These are phyloP conservation scores for Mallotus villosus DNA, from an alignment of 2,797 vertebrate species.

Conservation along the genomic window DNA sequence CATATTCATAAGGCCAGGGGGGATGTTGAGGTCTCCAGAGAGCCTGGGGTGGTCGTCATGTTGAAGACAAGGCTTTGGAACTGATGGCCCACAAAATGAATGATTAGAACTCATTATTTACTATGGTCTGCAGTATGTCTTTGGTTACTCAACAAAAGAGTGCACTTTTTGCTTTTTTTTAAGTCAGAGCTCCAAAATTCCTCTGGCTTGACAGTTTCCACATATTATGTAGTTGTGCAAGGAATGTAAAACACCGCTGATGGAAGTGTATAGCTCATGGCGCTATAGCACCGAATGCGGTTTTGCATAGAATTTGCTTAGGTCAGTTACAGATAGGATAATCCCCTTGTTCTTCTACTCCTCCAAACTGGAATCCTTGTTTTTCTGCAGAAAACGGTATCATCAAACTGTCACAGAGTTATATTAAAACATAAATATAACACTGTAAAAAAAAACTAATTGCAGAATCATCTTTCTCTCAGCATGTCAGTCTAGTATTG, in stretches of 20 bases:
- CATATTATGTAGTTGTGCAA: not conserved
- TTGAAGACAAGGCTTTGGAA: too few species aligned
- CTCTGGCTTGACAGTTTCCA: not conserved
- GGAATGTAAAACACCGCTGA: not conserved
- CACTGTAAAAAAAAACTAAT: not conserved
- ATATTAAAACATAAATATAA: not conserved
- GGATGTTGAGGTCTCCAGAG: too few species aligned
- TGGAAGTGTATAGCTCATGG: not conserved
- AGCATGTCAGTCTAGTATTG: not conserved
- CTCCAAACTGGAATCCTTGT: slow-evolving; percentile 5
- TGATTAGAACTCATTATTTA: too few species aligned
- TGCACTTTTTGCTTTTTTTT: not conserved
- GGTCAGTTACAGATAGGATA: slow-evolving; percentile 45
- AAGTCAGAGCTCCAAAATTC: not conserved
- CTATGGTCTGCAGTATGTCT: not conserved
- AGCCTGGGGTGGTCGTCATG: too few species aligned
- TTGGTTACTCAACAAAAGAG: not conserved
- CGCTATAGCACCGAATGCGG: slow-evolving; percentile 3
- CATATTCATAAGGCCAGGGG: too few species aligned
- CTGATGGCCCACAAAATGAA: too few species aligned
- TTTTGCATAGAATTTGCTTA: slow-evolving; percentile 69
- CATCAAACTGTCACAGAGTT: not conserved
- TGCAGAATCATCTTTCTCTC: not conserved
- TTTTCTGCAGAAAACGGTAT: slow-evolving; percentile 7
- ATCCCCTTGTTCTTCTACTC: slow-evolving; percentile 26